Percentiles rank a stretch among this genome's conserved stretches.
Evolutionary conservation across 2,888 invertebrate genomes (phyloP).

Genomic region (Odontothrips loti): DNA sequence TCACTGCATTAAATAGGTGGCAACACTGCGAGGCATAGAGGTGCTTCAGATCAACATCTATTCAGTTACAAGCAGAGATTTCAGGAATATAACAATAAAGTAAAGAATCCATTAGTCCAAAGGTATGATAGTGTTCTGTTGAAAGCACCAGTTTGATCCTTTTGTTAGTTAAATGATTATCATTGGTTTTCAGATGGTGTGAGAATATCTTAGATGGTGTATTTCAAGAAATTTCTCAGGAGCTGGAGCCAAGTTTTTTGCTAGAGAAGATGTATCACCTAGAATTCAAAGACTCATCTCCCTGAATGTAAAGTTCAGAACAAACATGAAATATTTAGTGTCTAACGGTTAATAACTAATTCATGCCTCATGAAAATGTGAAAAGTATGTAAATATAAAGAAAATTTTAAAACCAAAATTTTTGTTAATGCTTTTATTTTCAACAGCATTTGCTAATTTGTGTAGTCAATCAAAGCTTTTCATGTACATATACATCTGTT

Average conservation of each 20-base stretch:
- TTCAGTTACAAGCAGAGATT: not conserved
- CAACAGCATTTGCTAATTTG: not conserved
- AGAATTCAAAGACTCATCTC: not conserved
- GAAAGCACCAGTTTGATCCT: not conserved
- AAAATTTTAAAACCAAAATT: not conserved
- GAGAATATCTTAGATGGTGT: not conserved
- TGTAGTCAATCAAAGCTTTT: not conserved
- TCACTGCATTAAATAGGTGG: not conserved
- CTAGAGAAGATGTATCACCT: not conserved
- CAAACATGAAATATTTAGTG: no score
- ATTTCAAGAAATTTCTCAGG: not conserved
- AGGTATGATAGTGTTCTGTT: not conserved
- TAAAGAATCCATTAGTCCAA: not conserved
- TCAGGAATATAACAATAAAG: not conserved
- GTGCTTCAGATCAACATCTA: not conserved
- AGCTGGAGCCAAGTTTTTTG: not conserved
- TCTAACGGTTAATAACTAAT: no score
- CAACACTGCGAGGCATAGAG: not conserved
- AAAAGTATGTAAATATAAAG: not conserved
- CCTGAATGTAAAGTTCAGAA: not conserved
- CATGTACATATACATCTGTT: not conserved
- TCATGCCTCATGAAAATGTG: no score
- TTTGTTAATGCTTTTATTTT: not conserved
- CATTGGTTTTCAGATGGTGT: not conserved
- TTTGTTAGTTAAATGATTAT: not conserved